These are phyloP conservation scores for Orientallactaga sibirica DNA, from an alignment of 2,797 vertebrate genomes.

Conservation along the genomic window DNA sequence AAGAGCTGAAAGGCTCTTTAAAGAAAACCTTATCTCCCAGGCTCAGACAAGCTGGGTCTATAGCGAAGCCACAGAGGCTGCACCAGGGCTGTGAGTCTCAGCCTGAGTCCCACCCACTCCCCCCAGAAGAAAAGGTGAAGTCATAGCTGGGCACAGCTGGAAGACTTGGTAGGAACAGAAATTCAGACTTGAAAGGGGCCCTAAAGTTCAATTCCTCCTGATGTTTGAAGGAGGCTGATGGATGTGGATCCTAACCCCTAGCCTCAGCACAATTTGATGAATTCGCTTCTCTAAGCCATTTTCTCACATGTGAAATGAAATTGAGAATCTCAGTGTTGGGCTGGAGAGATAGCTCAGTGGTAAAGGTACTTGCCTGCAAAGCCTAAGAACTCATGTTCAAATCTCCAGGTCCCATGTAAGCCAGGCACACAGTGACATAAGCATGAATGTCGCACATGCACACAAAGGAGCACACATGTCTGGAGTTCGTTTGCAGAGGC, in stretches of 20 bases:
- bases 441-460: too few species aligned
- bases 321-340: neutral
- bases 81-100: slow-evolving; percentile 54
- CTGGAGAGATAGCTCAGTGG: too few species aligned
- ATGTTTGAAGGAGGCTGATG: neutral
- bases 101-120: neutral
- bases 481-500: too few species aligned
- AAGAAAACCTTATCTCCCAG: slow-evolving; percentile 86
- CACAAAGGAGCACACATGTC: too few species aligned
- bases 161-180: slow-evolving; percentile 2
- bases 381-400: too few species aligned
- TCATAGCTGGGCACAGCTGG: neutral
- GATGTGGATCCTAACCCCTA: neutral
- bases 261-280: neutral
- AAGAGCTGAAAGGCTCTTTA: slow-evolving; percentile 82
- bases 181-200: slow-evolving; percentile 32
- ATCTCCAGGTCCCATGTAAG: too few species aligned
- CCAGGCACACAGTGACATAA: too few species aligned
- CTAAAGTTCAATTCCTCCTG: slow-evolving; percentile 29
- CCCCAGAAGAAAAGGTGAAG: neutral
- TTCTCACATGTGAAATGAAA: slow-evolving; percentile 40
- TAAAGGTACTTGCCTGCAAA: too few species aligned
- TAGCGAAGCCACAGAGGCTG: slow-evolving; percentile 80
- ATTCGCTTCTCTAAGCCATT: slow-evolving; percentile 37
- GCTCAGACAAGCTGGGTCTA: slow-evolving; percentile 82